A percentile compares a stretch with the other conserved stretches of the same genome.
Evolutionary conservation across 2,888 invertebrate genomes (phyloP).

Genomic region (Brenthis ino): DNA sequence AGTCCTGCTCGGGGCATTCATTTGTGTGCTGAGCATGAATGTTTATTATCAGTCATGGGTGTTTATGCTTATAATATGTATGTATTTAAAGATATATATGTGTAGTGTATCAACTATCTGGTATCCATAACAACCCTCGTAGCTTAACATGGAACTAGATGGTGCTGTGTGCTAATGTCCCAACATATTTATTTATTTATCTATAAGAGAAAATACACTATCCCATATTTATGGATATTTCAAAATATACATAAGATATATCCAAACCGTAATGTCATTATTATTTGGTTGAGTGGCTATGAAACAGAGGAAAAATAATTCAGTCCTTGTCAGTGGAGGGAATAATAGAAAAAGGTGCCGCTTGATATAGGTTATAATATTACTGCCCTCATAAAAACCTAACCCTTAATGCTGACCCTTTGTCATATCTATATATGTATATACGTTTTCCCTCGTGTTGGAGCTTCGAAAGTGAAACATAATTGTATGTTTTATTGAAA

Average conservation of each 20-base stretch:
- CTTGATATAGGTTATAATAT: constrained; percentile 36
- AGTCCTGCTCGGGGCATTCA: too few species aligned
- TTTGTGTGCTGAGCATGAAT: too few species aligned
- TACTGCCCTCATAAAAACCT: constrained; percentile 28
- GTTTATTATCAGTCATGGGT: too few species aligned
- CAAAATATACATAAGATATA: background rate
- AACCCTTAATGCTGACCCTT: constrained; percentile 23
- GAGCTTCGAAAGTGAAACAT: background rate
- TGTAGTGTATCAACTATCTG: too few species aligned
- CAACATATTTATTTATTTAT: too few species aligned
- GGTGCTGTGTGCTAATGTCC: too few species aligned
- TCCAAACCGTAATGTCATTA: background rate
- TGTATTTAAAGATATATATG: too few species aligned
- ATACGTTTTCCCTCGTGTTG: constrained; percentile 2
- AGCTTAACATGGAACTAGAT: too few species aligned
- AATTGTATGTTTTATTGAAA: background rate
- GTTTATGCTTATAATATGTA: too few species aligned
- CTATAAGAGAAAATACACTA: too few species aligned
- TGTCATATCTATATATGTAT: constrained; percentile 3
- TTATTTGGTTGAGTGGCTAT: constrained; percentile 7
- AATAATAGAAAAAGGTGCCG: constrained; percentile 32
- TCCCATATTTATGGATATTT: background rate
- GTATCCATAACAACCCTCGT: too few species aligned
- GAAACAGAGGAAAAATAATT: constrained; percentile 31
- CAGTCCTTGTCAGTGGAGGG: constrained; percentile 24